Evolutionary conservation across 2,797 vertebrate species (phyloP), one percentile per base, ranked within the genome.

Genomic region (Syngnathus rostellatus): DNA sequence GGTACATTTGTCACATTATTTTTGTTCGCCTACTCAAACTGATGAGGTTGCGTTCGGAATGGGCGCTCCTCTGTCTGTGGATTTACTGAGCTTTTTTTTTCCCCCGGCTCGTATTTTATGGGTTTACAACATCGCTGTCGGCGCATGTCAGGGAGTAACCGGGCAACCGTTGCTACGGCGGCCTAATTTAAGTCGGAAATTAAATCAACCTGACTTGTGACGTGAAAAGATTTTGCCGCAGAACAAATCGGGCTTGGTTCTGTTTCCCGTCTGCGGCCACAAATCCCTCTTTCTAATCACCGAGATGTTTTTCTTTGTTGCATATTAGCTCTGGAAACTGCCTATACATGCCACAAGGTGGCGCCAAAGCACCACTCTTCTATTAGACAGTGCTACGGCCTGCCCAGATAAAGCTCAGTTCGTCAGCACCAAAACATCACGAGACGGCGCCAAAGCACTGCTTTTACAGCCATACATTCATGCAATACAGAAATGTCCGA

Each of bases 101-200:
- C 45, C 23, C 23, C 23, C 12, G 31, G 37, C 7, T 17, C 14
- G n/a, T 19, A 8, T 59, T 40, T 38, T 10, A 17, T n/a, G 57
- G 17, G 17, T 38, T 37, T 17, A 37, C 12, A 16, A 38, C 23
- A 21, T 19, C 16, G 39, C 16, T 4, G 31, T 31, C 31, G 31
- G 39, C 9, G 11, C n/a, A 23, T 23, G 40, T 43, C 21, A 43
- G 60, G 0, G 21, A 11, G 60, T 45, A 62, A 62, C 60, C 21
- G 25, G 41, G 60, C 60, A 62, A 62, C 60, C 60, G 41, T 62
- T 62, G 41, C 45, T 46, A 4, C 60, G 45, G 12, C 5, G 17
- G 41, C 41, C n/a, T 43, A 31, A 31, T 62, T 46, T 31, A 45
- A 17, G 60, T 62, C 60, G 8, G 41, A 62, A 62, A 62, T 62